Conservation (phyloP, 2,888 invertebrate species). For the Geotrupes spiniger region DNA sequence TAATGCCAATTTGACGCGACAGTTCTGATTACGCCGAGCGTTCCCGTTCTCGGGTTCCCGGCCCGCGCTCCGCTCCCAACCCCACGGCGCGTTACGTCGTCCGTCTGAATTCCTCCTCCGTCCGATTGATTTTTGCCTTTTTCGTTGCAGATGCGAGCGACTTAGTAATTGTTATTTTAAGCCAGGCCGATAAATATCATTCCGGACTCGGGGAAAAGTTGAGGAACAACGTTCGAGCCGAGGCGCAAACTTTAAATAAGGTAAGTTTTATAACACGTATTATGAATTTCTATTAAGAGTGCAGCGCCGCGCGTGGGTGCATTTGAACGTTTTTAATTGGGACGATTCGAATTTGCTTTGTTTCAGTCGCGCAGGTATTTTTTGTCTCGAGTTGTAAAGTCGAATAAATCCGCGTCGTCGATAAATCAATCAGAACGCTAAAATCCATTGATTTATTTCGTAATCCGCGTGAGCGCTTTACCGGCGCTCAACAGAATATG, state of each 20-base stretch:
- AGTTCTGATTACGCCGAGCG: background rate
- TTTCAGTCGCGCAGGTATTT: too few species aligned
- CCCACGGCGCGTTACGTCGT: background rate
- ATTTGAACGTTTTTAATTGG: too few species aligned
- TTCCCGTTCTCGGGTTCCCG: background rate
- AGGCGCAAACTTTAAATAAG: conserved; percentile 48
- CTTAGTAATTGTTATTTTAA: conserved; percentile 61
- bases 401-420: too few species aligned
- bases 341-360: too few species aligned
- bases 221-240: conserved; percentile 55
- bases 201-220: conserved; percentile 58
- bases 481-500: too few species aligned
- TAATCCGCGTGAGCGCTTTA: too few species aligned
- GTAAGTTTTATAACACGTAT: conserved; percentile 24
- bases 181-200: conserved; percentile 65
- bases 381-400: too few species aligned
- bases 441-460: too few species aligned
- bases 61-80: too few species aligned
- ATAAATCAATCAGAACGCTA: too few species aligned
- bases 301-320: too few species aligned
- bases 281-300: background rate
- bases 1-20: conserved; percentile 2
- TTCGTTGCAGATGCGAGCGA: conserved; percentile 58
- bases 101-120: conserved; percentile 2
- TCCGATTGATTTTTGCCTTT: conserved; percentile 20